These are phyloP conservation scores for Arvicanthis niloticus DNA, from an alignment of 2,113 vertebrate species.

Conservation along the genomic window DNA sequence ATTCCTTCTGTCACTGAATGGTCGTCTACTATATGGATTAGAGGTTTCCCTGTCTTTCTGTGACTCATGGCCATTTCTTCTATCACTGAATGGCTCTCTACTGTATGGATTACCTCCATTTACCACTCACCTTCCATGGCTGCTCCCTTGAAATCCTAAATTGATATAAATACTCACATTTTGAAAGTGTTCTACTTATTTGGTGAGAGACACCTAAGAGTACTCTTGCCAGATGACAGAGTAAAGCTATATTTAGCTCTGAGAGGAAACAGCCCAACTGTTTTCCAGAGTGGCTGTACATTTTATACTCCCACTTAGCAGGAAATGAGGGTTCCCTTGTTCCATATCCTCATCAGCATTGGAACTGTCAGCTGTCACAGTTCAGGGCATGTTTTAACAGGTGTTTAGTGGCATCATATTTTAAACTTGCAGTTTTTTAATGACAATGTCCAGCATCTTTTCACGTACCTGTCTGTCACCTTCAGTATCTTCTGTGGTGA, in stretches of 20 bases:
- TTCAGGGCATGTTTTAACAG: background rate
- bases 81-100: background rate
- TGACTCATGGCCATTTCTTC: background rate
- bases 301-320: background rate
- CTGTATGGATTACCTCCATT: background rate
- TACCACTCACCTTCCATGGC: background rate
- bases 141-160: background rate
- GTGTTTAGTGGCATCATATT: background rate
- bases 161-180: background rate
- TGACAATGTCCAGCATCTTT: background rate
- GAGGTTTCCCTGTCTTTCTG: background rate
- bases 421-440: constrained; percentile 12
- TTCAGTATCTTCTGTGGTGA: background rate
- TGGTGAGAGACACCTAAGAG: background rate
- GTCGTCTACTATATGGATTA: background rate
- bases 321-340: background rate
- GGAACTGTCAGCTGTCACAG: background rate
- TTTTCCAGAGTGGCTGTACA: background rate
- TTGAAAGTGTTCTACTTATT: background rate
- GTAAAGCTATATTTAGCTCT: background rate
- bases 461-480: background rate
- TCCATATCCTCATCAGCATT: constrained; percentile 5
- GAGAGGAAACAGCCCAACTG: background rate
- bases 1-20: background rate
- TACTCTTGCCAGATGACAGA: background rate